Evolutionary conservation across 2,113 vertebrate species (phyloP), one percentile per base, ranked within the genome.

Genomic region (Ciconia stormi): DNA sequence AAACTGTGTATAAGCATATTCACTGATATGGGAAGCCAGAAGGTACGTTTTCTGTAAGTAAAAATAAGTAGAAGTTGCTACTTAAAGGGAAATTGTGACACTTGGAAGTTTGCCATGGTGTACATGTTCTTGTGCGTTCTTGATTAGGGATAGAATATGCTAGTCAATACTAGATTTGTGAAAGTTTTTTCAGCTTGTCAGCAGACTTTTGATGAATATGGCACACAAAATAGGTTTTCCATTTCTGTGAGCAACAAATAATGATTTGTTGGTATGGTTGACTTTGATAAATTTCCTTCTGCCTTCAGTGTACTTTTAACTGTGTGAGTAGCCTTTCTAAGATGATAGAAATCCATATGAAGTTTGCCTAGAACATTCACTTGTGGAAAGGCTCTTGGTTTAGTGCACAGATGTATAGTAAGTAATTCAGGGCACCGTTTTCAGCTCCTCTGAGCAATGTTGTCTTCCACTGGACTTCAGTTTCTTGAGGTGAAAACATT

Each of bases 201-300:
- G 69, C 87, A 89, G 55, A 58, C 46, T 89, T 82, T 44, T 87
- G 89, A 95, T 91, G 76, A 91, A 91, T 94, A 71, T 82, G 89
- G 80, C 67, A 63, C 25, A 49, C 15, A 7, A 89, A 89, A 84
- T 74, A 83, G 72, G 59, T 80, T 94, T 95, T 90, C 53, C 58
- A 70, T 96, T 90, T 93, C 78, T 93, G 1, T 62, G 82, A 82
- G 70, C 74, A 90, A 42, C 46, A 56, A 80, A 58, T 87, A 91
- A 87, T 80, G 84, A 82, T 90, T 94, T 91, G 58, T 84, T 93
- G 81, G 65, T 61, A n/a, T 88, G 78, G 36, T 22, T 94, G 95
- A 90, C 90, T 85, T 91, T 66, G 87, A 96, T 89, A n/a, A 72
- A 93, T 96, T 94, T 83, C 32, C 50, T 80, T 90, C 63, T 91